Base-by-base conservation (phyloP, 1,140 invertebrate genomes). In the Nymphalis io region DNA sequence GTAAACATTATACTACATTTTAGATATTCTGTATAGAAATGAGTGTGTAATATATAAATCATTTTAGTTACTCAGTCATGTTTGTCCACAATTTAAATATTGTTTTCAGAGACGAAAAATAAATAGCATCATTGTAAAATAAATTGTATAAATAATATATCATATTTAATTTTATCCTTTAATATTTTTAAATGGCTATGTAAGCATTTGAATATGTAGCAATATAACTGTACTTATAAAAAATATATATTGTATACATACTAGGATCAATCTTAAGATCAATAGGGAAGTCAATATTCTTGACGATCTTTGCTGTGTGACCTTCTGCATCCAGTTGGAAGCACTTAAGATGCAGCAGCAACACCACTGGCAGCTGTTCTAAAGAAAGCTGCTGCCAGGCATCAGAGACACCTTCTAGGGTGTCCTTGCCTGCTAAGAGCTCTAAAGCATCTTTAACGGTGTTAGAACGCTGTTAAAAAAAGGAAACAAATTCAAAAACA, bases 251-350 rank as follows among this genome's bases (percentile, higher is more conserved):
- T 5, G 2, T 60, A 63, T 81, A 95, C 95, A 94, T 93, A 98
- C 97, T 98, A 81, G 94, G 93, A 87, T 96, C 96, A 74, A 99
- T 94, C 92, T 98, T 98, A 13, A 99, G 92, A 82, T 98, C 96
- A 57, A 98, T 94, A 1, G 95, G 95, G 89, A 97, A 98, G 77
- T 98, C 96, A 15, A 98, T 93, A 69, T 94, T 95, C 91, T 98
- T 99, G 33, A 97, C 91, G 55, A 98, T 96, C 91, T 99, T 99
- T n/a, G 89, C 90, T 40, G 97, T 96, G 81, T 97, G 97, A 8
- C 96, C 96, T 79, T 96, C 94, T 0, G 94, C 92, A 80, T 96
- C 95, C 75, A 97, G 96, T 83, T 98, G 96, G 90, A 98, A 98
- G 89, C 97, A 97, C 68, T 96, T 96, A 62, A 96, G 92, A 91